phyloP scores from a whole-genome alignment of 2,888 invertebrate genomes.

The Cinara cedri region DNA sequence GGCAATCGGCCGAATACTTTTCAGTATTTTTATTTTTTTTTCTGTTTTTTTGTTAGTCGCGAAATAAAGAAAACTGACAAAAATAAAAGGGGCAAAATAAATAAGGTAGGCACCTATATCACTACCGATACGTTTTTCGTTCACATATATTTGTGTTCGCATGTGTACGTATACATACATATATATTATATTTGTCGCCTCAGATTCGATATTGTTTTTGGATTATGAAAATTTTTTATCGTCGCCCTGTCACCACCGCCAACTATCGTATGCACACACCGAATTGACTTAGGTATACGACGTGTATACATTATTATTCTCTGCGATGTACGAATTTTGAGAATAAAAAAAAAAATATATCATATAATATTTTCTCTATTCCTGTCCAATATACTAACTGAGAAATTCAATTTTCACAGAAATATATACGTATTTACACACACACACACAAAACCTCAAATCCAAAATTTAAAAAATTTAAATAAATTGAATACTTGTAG shows the following conservation, averaged over 20 bases:
- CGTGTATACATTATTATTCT: conserved; percentile 24
- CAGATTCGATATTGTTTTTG: conserved; percentile 52
- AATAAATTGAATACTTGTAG: background rate
- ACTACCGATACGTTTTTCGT: background rate
- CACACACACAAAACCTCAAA: background rate
- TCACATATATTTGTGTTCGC: background rate
- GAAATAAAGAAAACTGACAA: background rate
- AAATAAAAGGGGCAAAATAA: conserved; percentile 32
- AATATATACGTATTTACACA: background rate
- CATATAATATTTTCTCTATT: background rate
- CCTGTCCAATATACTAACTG: background rate
- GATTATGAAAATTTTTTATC: conserved; percentile 46
- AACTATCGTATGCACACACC: background rate
- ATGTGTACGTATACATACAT: background rate
- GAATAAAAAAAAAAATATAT: background rate
- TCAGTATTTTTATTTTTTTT: background rate
- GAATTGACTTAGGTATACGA: conserved; percentile 21
- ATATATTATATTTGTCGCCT: conserved; percentile 11
- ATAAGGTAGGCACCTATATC: conserved; percentile 33
- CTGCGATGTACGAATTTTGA: conserved; percentile 1
- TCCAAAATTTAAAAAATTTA: background rate
- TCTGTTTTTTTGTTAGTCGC: conserved; percentile 1
- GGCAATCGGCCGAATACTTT: conserved; percentile 24
- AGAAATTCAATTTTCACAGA: conserved; percentile 12
- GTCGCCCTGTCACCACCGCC: conserved; percentile 13